Percentiles rank a stretch among this genome's conserved stretches.
phyloP scores from a whole-genome alignment of 1,140 invertebrate species.

The Cyrtorhinus lividipennis region DNA sequence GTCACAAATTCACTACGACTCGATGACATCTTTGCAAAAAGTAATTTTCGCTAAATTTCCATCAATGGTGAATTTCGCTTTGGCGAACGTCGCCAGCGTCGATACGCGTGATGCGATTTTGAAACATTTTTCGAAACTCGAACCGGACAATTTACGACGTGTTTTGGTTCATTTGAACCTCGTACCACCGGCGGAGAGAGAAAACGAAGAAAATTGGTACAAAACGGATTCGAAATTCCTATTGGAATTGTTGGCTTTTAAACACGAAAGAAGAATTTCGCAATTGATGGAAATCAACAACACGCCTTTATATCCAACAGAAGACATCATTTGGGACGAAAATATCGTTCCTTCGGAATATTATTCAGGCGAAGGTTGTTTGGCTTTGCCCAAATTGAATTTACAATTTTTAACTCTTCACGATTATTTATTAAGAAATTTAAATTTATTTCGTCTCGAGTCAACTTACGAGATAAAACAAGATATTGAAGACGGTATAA shows the following conservation, averaged over 20 bases:
- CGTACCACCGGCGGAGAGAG: slow-evolving; percentile 57
- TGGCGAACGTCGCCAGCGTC: slow-evolving; percentile 87
- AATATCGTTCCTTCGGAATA: slow-evolving; percentile 96
- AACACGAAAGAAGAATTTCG: slow-evolving; percentile 77
- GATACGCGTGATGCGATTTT: slow-evolving; percentile 72
- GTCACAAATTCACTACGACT: slow-evolving; percentile 80
- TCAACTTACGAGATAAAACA: slow-evolving; percentile 96
- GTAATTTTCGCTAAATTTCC: slow-evolving; percentile 86
- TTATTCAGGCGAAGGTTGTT: slow-evolving; percentile 84
- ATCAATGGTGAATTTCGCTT: slow-evolving; percentile 68
- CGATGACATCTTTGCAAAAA: slow-evolving; percentile 78
- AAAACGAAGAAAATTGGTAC: slow-evolving; percentile 52
- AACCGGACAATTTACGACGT: slow-evolving; percentile 4
- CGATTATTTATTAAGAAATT: slow-evolving; percentile 95
- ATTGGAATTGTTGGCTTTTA: slow-evolving; percentile 60
- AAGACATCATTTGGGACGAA: slow-evolving; percentile 98
- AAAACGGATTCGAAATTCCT: slow-evolving; percentile 65
- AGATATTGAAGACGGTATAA: slow-evolving; percentile 96
- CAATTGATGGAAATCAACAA: slow-evolving; percentile 91
- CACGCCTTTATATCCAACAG: slow-evolving; percentile 97
- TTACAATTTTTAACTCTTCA: slow-evolving; percentile 96
- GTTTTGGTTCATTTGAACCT: slow-evolving; percentile 39
- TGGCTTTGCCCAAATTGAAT: slow-evolving; percentile 95
- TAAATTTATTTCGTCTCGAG: slow-evolving; percentile 93
- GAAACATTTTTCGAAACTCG: slow-evolving; percentile 59